phyloP scores from a whole-genome alignment of 2,888 invertebrate species.

The Rhingia rostrata region DNA sequence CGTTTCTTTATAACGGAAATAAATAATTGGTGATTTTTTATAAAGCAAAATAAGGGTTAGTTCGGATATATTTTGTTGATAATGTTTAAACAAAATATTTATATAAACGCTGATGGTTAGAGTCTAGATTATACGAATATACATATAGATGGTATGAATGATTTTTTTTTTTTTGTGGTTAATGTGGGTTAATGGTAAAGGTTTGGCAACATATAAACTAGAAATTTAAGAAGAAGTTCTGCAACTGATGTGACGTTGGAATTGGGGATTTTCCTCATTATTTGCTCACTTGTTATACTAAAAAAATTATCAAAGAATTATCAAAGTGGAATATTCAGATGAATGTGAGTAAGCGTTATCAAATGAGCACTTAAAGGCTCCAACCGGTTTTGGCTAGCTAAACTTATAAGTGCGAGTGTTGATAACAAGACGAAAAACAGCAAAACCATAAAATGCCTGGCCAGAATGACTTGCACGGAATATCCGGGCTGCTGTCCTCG shows the following conservation, averaged over 20 bases:
- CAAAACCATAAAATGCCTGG: no score
- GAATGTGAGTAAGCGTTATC: no score
- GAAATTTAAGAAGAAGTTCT: constrained; percentile 8
- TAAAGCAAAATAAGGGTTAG: constrained; percentile 46
- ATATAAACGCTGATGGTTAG: constrained; percentile 51
- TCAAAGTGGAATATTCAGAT: no score
- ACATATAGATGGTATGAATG: constrained; percentile 17
- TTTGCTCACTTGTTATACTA: no score
- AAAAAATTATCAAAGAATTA: no score
- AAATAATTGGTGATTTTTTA: constrained; percentile 76
- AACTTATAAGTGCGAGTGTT: no score
- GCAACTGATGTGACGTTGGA: neutral
- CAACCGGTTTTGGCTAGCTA: no score
- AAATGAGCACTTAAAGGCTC: no score
- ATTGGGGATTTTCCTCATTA: no score
- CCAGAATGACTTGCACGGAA: no score
- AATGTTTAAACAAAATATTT: constrained; percentile 23
- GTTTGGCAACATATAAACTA: neutral
- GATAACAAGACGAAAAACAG: no score
- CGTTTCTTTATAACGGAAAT: constrained; percentile 64
- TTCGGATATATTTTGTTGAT: constrained; percentile 11
- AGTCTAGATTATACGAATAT: constrained; percentile 19
- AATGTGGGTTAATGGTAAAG: constrained; percentile 15
- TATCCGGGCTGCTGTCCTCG: no score
- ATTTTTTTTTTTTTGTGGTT: neutral